A percentile compares a stretch with the other conserved stretches of the same genome.
Conservation (phyloP, 2,113 vertebrate genomes). For the Penelope pileata region DNA sequence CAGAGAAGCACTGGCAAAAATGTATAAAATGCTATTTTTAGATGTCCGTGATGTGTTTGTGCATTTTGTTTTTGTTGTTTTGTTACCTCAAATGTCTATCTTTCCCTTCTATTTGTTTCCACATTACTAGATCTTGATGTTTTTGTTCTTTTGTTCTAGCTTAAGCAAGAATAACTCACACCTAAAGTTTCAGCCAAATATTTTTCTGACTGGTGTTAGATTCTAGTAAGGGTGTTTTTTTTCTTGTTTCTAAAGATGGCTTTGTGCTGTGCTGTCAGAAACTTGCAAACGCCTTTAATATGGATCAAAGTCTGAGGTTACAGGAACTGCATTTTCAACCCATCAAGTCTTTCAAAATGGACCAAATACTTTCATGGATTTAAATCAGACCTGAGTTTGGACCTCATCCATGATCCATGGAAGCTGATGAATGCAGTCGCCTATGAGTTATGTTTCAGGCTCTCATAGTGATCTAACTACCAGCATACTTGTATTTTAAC, state of each 20-base stretch:
- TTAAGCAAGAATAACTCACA: constrained; percentile 31
- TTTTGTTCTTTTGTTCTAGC: constrained; percentile 50
- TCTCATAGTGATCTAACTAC: background rate
- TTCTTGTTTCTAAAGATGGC: constrained; percentile 35
- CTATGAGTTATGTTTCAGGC: background rate
- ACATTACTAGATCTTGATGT: constrained; percentile 51
- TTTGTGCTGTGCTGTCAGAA: constrained; percentile 27
- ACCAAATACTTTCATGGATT: constrained; percentile 29
- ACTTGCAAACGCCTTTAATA: background rate
- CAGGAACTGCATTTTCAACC: constrained; percentile 7
- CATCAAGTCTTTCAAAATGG: constrained; percentile 22
- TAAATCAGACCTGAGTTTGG: background rate
- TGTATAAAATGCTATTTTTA: constrained; percentile 77
- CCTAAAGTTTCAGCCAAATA: constrained; percentile 44
- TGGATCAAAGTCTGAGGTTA: background rate
- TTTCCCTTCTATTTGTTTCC: constrained; percentile 46
- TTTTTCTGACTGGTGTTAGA: constrained; percentile 18
- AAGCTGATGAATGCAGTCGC: background rate
- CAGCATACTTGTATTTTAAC: background rate
- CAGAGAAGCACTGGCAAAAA: constrained; percentile 83
- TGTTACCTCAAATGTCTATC: constrained; percentile 75
- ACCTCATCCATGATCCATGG: background rate
- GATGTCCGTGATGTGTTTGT: constrained; percentile 72
- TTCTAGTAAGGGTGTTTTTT: constrained; percentile 10
- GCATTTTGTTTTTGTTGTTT: constrained; percentile 57